These are phyloP conservation scores for Pholis gunnellus DNA, from an alignment of 2,113 vertebrate species.

Conservation along the genomic window DNA sequence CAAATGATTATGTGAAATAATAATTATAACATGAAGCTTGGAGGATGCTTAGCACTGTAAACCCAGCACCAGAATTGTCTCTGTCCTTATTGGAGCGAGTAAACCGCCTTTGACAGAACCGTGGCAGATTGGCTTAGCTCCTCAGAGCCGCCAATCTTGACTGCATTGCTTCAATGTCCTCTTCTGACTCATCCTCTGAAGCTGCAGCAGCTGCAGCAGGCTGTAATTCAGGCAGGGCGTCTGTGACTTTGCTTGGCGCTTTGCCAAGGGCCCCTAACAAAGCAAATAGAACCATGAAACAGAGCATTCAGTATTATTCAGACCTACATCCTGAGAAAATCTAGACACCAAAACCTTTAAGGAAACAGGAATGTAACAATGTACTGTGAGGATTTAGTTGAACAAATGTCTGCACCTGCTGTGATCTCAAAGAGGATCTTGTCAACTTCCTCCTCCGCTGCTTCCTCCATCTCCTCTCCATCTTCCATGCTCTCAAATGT, in stretches of 20 bases:
- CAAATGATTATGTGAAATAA: conserved; percentile 60
- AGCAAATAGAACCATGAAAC: conserved; percentile 24
- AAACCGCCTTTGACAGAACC: conserved; percentile 24
- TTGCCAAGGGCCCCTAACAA: conserved; percentile 94
- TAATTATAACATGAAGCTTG: conserved; percentile 35
- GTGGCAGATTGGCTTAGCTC: conserved; percentile 84
- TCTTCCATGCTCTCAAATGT: conserved; percentile 97
- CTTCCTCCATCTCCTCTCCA: conserved; percentile 98
- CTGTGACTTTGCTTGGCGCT: conserved; percentile 96
- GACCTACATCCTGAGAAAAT: neutral
- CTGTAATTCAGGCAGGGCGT: conserved; percentile 90
- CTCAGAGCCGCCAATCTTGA: conserved; percentile 92
- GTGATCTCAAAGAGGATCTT: conserved; percentile 98
- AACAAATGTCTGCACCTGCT: conserved; percentile 85
- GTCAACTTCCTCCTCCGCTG: conserved; percentile 94
- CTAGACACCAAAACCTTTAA: neutral
- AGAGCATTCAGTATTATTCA: neutral
- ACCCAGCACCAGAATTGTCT: conserved; percentile 60
- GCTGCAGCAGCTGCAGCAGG: conserved; percentile 85
- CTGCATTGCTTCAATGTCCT: conserved; percentile 97
- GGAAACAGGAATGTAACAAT: neutral
- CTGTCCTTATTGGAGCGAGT: conserved; percentile 45
- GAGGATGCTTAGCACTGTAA: conserved; percentile 46
- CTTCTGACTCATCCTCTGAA: conserved; percentile 89
- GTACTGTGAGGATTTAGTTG: neutral